These are phyloP conservation scores for Papilio polytes DNA, from an alignment of 1,140 invertebrate species.

Conservation along the genomic window DNA sequence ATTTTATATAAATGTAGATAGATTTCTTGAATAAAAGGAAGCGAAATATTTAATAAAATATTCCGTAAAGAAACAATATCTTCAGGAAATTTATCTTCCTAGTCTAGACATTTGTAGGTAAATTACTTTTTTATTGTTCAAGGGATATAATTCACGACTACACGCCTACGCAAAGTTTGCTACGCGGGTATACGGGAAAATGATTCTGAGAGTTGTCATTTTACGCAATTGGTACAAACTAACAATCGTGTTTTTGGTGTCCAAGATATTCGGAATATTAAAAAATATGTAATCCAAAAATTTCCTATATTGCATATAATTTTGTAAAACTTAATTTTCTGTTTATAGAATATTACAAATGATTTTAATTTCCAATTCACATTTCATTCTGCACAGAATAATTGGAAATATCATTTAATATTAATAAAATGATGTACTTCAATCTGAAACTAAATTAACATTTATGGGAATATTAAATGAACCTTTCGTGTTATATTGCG, in stretches of 20 bases:
- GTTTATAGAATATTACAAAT: background rate
- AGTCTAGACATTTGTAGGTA: constrained; percentile 16
- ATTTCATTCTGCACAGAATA: background rate
- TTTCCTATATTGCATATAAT: background rate
- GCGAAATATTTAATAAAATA: background rate
- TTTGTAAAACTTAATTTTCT: background rate
- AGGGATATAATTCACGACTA: background rate
- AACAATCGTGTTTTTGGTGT: background rate
- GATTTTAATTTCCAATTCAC: background rate
- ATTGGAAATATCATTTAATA: background rate
- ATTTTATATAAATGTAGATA: background rate
- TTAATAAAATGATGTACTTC: background rate
- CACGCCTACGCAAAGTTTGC: background rate
- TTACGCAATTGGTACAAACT: background rate
- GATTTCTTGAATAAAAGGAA: background rate
- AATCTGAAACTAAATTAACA: background rate
- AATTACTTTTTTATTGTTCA: constrained; percentile 8
- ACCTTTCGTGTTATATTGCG: background rate
- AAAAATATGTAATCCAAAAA: background rate
- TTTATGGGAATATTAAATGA: background rate
- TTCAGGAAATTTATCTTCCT: background rate
- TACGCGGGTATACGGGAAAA: background rate
- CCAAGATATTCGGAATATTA: no score
- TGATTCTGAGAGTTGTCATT: background rate
- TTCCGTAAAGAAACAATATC: background rate